These are phyloP conservation scores for Aulostomus chinensis DNA, from an alignment of 2,797 vertebrate genomes.

Conservation along the genomic window DNA sequence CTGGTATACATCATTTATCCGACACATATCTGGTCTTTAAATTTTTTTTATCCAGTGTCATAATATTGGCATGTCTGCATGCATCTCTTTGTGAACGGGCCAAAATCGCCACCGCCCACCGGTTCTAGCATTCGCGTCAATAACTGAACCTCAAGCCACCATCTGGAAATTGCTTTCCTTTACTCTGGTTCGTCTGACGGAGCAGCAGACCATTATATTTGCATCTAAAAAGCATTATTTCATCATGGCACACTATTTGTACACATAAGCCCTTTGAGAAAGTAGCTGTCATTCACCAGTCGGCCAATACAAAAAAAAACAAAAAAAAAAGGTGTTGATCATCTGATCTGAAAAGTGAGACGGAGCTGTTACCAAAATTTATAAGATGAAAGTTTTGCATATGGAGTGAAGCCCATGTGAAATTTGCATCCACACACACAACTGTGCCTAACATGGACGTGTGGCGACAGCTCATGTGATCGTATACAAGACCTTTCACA, in stretches of 20 bases:
- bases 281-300: conserved; percentile 35
- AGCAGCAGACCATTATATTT: conserved; percentile 53
- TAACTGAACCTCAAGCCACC: conserved; percentile 54
- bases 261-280: conserved; percentile 55
- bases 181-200: conserved; percentile 32
- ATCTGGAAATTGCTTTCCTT: conserved; percentile 52
- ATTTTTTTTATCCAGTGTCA: conserved; percentile 29
- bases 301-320: conserved; percentile 1
- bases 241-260: conserved; percentile 36
- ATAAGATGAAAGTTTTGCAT: conserved; percentile 64
- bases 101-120: conserved; percentile 44
- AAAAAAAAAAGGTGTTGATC: conserved; percentile 5
- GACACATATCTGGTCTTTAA: too few species aligned
- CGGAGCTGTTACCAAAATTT: conserved; percentile 11
- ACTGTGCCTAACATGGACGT: conserved; percentile 57
- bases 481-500: conserved; percentile 1
- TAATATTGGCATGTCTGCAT: conserved; percentile 27
- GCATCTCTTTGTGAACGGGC: conserved; percentile 15
- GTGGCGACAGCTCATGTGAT: too few species aligned
- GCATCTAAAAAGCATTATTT: conserved; percentile 67
- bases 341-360: conserved; percentile 10
- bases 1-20: too few species aligned
- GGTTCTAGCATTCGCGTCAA: conserved; percentile 44
- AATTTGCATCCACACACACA: conserved; percentile 75
- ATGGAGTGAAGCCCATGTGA: conserved; percentile 26